Evolutionary conservation across 2,113 vertebrate species (phyloP).

Genomic region (Oostethus manadensis): DNA sequence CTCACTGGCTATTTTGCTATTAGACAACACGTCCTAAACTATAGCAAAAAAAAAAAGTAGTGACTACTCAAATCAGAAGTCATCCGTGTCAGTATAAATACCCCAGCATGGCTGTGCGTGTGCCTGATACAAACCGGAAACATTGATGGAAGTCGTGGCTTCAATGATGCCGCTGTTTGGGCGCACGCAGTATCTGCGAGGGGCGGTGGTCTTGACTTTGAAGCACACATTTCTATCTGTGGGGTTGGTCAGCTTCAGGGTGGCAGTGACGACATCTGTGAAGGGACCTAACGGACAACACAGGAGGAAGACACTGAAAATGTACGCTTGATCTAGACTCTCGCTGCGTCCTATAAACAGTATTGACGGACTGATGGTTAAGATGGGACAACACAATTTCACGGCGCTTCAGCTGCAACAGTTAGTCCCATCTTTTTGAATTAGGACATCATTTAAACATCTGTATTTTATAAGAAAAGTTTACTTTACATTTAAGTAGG

Average conservation of each 20-base stretch:
- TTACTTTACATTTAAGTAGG: too few species aligned
- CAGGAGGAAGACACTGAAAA: too few species aligned
- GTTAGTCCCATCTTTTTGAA: too few species aligned
- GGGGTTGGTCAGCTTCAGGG: constrained; percentile 89
- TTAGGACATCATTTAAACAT: too few species aligned
- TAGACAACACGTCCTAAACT: too few species aligned
- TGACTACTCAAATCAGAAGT: neutral
- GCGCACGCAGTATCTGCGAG: constrained; percentile 92
- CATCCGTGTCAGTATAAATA: neutral
- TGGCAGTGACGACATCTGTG: constrained; percentile 92
- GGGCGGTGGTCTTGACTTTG: constrained; percentile 96
- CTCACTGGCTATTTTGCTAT: too few species aligned
- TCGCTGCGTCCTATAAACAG: too few species aligned
- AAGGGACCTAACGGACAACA: constrained; percentile 80
- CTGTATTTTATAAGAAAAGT: too few species aligned
- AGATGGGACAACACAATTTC: too few species aligned
- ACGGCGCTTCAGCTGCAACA: too few species aligned
- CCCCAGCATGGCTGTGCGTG: neutral
- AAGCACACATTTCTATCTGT: constrained; percentile 92
- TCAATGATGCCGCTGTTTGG: constrained; percentile 94
- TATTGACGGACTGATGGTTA: too few species aligned
- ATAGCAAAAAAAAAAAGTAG: neutral
- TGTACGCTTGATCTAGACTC: too few species aligned
- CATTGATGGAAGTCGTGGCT: constrained; percentile 83
- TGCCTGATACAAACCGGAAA: constrained; percentile 76